Evolutionary conservation across 2,888 invertebrate species (phyloP), one percentile per base, ranked within the genome.

Genomic region (Hyalella azteca): DNA sequence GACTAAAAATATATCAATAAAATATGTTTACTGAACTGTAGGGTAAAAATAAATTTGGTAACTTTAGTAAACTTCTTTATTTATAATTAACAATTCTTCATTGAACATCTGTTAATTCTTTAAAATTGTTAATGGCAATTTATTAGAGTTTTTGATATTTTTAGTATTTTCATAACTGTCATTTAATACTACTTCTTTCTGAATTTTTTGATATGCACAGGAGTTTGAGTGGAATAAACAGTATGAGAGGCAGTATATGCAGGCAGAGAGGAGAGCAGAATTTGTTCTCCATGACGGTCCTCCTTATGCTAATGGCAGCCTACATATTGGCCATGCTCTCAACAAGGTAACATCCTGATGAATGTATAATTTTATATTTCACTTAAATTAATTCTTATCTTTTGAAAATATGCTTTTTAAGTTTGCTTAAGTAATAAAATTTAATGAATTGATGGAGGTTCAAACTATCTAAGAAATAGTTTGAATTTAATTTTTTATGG

Each of bases 261-360:
- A 73, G 39, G 39, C 22, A 36, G 73, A 73, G 36, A 73, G 73
- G 39, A 36, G n/a, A 2, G n/a, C 32, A 73, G 73, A 73, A 19
- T 98, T 93, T 89, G 90, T 96, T 29, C 88, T 99, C 59, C 98
- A 98, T 86, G 99, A 99, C 91, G 99, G 99, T 0, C 99, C 99
- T 73, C 99, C 99, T 0, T 99, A 99, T 89, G 98, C 99, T 0
- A 99, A 99, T 90, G 99, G 99, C 4, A 90, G 92, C 85, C 92
- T 94, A 79, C 99, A 99, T 87, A 95, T 98, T 91, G 99, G 99
- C 0, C 99, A 99, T 91, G 97, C 97, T 50, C 93, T 99, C 26
- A 99, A 99, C 89, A 99, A 99, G 91, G 96, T 96, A 88, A 85
- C 79, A 54, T 22, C 9, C 9, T 60, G 29, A 26, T 60, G 4